Conservation (phyloP, 2,888 invertebrate species). For the Andrena bucephala region DNA sequence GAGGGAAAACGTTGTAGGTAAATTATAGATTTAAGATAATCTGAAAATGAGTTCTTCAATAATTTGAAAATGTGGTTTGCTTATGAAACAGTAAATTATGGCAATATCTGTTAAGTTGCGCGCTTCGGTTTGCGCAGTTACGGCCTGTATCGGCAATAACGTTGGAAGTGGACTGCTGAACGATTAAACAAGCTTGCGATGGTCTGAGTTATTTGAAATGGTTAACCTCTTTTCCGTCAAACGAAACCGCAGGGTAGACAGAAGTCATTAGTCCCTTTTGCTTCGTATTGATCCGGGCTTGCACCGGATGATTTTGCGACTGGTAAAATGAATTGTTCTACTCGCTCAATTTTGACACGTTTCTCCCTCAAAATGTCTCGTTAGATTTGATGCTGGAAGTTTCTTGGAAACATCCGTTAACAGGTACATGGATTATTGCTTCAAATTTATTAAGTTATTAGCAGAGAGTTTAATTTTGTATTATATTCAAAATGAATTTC, state of each 20-base stretch:
- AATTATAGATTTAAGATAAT: no score
- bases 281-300: conserved; percentile 45
- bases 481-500: no score
- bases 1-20: no score
- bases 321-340: neutral
- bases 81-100: neutral
- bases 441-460: no score
- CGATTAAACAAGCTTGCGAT: conserved; percentile 25
- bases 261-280: conserved; percentile 56
- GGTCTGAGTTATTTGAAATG: conserved; percentile 51
- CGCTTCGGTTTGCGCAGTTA: neutral
- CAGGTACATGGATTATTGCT: no score
- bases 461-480: no score
- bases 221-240: conserved; percentile 58
- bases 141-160: conserved; percentile 16
- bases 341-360: neutral
- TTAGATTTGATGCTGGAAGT: neutral
- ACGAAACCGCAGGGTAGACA: conserved; percentile 55
- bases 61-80: neutral
- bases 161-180: conserved; percentile 6
- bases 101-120: neutral
- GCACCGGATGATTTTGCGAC: conserved; percentile 40
- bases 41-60: no score
- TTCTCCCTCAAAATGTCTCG: neutral
- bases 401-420: neutral